phyloP scores from a whole-genome alignment of 2,113 vertebrate genomes.

The Equus przewalskii region DNA sequence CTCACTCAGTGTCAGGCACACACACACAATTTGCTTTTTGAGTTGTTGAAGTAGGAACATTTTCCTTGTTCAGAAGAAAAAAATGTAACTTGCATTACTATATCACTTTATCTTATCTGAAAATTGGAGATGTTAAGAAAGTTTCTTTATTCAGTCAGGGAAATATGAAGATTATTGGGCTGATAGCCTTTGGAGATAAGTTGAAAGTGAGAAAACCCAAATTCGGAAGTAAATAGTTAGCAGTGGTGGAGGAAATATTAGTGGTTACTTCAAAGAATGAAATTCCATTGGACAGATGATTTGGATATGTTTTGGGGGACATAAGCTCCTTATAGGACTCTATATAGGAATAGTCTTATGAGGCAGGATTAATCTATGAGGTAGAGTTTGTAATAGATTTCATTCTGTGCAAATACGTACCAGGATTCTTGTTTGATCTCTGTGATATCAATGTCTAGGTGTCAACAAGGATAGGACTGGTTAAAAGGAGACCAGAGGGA shows the following conservation, averaged over 20 bases:
- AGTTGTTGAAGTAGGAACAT: slow-evolving; percentile 45
- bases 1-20: slow-evolving; percentile 2
- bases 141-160: not conserved
- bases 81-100: slow-evolving; percentile 24
- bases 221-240: slow-evolving; percentile 54
- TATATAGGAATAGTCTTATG: not conserved
- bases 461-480: not conserved
- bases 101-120: slow-evolving; percentile 54
- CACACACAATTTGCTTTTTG: slow-evolving; percentile 8
- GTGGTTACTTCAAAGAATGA: slow-evolving; percentile 48
- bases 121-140: slow-evolving; percentile 20
- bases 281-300: not conserved
- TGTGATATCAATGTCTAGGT: not conserved
- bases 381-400: not conserved
- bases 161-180: slow-evolving; percentile 33
- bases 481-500: not conserved
- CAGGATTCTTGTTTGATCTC: not conserved
- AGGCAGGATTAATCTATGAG: slow-evolving; percentile 24
- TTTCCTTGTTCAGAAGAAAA: slow-evolving; percentile 58
- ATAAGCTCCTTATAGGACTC: not conserved
- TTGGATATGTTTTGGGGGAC: not conserved
- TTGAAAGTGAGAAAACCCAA: slow-evolving; percentile 7
- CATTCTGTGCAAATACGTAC: not conserved
- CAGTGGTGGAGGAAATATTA: slow-evolving; percentile 27
- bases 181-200: slow-evolving; percentile 14